Conservation (phyloP, 2,113 vertebrate species). For the Climacteris rufus region DNA sequence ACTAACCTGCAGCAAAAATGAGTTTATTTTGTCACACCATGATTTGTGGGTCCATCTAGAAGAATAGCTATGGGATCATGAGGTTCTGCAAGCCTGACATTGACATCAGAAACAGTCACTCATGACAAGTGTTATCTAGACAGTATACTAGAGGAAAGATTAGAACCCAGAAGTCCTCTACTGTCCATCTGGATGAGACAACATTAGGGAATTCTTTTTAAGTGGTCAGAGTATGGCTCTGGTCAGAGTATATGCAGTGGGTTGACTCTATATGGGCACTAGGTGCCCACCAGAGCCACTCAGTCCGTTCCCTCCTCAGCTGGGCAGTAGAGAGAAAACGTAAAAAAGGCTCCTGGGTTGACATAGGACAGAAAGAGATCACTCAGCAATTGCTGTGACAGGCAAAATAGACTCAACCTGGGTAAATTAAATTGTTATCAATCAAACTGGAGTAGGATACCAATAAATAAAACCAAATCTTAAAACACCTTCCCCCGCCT, state of each 20-base stretch:
- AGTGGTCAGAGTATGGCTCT: no score
- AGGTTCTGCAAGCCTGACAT: not conserved
- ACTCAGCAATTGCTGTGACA: not conserved
- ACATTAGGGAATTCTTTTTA: not conserved
- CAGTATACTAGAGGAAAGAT: not conserved
- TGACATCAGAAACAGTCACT: not conserved
- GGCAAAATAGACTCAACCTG: not conserved
- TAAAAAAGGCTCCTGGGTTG: not conserved
- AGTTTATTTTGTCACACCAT: not conserved
- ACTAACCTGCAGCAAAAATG: not conserved
- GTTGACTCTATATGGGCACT: not conserved
- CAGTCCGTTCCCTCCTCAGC: not conserved
- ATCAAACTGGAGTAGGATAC: not conserved
- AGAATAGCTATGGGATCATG: not conserved
- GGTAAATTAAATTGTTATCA: not conserved
- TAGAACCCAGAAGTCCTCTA: not conserved
- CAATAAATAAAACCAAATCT: not conserved
- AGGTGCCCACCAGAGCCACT: not conserved
- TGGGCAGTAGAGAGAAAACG: not conserved
- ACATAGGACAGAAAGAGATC: not conserved
- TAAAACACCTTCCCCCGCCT: accelerated
- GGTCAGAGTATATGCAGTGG: no score
- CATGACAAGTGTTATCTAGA: not conserved
- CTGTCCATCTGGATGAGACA: not conserved
- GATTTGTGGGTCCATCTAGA: not conserved